These are phyloP conservation scores for Valencia hispanica DNA, from an alignment of 2,797 vertebrate species.

Conservation along the genomic window DNA sequence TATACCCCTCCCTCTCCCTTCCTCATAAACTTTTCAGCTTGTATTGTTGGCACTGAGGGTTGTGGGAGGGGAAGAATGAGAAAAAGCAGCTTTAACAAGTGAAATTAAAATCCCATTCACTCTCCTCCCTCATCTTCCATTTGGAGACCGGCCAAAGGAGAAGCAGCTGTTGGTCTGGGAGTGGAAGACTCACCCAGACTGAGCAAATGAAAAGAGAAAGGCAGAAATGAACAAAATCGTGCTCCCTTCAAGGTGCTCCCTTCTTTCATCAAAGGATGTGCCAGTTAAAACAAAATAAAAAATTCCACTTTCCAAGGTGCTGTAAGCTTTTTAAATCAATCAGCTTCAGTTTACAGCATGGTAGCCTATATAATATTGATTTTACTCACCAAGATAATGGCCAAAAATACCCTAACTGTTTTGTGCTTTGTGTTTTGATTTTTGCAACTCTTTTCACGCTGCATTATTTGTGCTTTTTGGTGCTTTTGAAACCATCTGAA, in stretches of 20 bases:
- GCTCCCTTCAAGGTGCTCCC: conserved; percentile 9
- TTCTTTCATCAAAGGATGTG: conserved; percentile 26
- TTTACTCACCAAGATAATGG: background rate
- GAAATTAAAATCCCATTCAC: conserved; percentile 76
- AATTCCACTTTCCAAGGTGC: conserved; percentile 12
- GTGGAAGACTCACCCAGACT: conserved; percentile 1
- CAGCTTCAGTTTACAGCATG: background rate
- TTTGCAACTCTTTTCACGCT: background rate
- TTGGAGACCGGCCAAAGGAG: conserved; percentile 63
- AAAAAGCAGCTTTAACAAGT: conserved; percentile 62
- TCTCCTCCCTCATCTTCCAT: conserved; percentile 62
- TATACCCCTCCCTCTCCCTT: conserved; percentile 25
- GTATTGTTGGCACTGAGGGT: conserved; percentile 38
- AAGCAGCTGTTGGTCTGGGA: conserved; percentile 67
- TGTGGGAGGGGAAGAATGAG: conserved; percentile 32
- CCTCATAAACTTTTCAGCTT: conserved; percentile 23
- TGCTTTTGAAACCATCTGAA: background rate
- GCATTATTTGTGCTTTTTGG: background rate
- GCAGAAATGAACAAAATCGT: conserved; percentile 25
- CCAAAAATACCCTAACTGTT: too few species aligned
- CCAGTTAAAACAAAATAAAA: background rate
- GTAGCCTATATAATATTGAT: background rate
- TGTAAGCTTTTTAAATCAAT: conserved; percentile 4
- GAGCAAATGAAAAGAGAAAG: conserved; percentile 8
- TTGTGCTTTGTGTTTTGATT: background rate